Evolutionary conservation across 2,113 vertebrate species (phyloP), one percentile per base, ranked within the genome.

Genomic region (Elephantulus edwardii): DNA sequence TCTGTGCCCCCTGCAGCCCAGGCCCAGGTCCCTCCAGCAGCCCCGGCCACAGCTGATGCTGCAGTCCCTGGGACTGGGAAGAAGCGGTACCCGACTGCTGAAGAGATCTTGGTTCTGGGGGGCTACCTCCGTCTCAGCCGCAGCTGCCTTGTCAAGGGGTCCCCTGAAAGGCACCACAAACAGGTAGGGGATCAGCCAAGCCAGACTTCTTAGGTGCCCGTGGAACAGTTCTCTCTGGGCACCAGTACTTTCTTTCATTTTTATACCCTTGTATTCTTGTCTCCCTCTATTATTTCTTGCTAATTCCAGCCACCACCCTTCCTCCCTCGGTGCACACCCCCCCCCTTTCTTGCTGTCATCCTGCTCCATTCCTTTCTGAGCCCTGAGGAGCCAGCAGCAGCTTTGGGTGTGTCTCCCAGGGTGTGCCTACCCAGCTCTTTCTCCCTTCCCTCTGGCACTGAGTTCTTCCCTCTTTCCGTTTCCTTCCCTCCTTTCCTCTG

Each of bases 31-130:
- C 76, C 91, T 66, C 62, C 94, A 0, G 91, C 90, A 28, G 74
- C 2, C 14, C 89, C 81, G 60, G 26, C 94, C 76, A 60, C 91
- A 42, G 1, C 60, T 58, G 86, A 66, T 16, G 1, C 75, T 74
- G 35, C 71, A 1, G 86, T 33, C n/a, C 10, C 82, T 0, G 94
- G 93, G 0, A 72, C 95, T 11, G 95, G 96, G 13, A 99, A 98
- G 96, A 99, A 98, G 94, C 98, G 98, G 79, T 99, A 98, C 93
- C 99, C 98, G 26, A 98, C 98, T 1, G 98, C 95, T 0, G 98
- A 99, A 88, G 98, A 99, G 96, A 99, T 99, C 46, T 95, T 98
- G 97, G 99, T 99, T 90, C 98, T 99, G 14, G 99, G 99, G 38
- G 99, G 98, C 78, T 99, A 99, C 96, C 97, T 98, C 95, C 97